Conservation (phyloP, 30 jellyfish, hydroid and myxozoan species). For the Pseudorhiza aurosa region DNA sequence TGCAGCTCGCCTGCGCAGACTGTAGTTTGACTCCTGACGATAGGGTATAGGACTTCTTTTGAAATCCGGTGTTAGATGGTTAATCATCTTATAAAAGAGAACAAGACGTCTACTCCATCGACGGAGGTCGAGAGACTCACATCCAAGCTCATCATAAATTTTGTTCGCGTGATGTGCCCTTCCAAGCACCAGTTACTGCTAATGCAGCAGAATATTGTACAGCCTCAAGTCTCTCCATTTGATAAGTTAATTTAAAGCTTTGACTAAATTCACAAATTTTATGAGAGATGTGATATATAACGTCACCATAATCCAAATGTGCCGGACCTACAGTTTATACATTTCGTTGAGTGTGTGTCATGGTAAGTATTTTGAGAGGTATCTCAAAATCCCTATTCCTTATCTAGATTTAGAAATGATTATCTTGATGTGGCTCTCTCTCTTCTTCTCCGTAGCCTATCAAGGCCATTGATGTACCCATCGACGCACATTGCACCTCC, state of each 20-base stretch:
- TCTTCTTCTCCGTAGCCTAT: too few species aligned
- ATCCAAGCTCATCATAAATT: constrained; percentile 37
- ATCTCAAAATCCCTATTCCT: constrained; percentile 6
- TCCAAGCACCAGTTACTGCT: constrained; percentile 46
- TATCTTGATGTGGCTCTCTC: constrained; percentile 4
- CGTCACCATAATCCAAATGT: too few species aligned
- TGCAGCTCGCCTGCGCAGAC: constrained; percentile 28
- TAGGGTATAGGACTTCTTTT: constrained; percentile 2
- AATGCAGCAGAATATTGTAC: too few species aligned
- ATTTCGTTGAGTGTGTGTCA: too few species aligned
- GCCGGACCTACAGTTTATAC: constrained; percentile 7
- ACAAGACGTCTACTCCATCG: constrained; percentile 45
- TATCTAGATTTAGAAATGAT: not conserved
- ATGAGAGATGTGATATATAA: not conserved
- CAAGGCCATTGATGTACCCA: too few species aligned
- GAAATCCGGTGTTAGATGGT: constrained; percentile 9
- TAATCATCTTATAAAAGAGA: constrained; percentile 21
- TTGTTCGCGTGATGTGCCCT: constrained; percentile 23
- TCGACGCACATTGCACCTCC: too few species aligned
- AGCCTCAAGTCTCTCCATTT: constrained; percentile 14
- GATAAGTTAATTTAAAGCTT: not conserved
- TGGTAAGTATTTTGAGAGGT: not conserved
- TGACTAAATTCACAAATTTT: constrained; percentile 2
- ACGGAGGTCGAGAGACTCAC: constrained; percentile 47
- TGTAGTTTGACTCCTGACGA: constrained; percentile 23